Percentiles rank a stretch among this genome's conserved stretches.
phyloP scores from a whole-genome alignment of 2,888 invertebrate genomes.

The Notocelia uddmanniana region DNA sequence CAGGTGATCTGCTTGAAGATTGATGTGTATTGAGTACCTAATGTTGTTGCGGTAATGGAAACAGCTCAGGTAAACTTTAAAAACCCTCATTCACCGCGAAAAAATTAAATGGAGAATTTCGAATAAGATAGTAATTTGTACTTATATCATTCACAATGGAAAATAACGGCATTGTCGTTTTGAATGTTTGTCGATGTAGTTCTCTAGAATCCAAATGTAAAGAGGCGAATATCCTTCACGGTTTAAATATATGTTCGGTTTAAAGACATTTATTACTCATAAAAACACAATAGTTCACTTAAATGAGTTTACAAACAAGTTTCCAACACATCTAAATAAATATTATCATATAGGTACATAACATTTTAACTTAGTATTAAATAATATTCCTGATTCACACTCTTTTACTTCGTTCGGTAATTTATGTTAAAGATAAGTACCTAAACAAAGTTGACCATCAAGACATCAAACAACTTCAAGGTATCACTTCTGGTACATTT shows the following conservation, averaged over 20 bases:
- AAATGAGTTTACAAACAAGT: too few species aligned
- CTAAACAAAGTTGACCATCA: conserved; percentile 21
- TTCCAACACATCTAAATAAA: too few species aligned
- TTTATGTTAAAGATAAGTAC: too few species aligned
- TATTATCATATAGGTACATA: too few species aligned
- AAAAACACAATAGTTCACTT: too few species aligned
- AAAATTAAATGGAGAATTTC: neutral
- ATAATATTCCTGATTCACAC: too few species aligned
- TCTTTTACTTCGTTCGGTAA: too few species aligned
- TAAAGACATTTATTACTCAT: too few species aligned
- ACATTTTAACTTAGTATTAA: too few species aligned
- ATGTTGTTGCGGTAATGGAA: neutral
- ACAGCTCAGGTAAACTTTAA: neutral
- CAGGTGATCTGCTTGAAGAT: neutral
- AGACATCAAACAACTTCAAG: conserved; percentile 41
- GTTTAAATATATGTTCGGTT: too few species aligned
- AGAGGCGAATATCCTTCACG: neutral
- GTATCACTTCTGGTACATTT: conserved; percentile 52
- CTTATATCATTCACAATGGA: neutral
- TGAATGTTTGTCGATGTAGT: too few species aligned
- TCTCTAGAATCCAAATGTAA: neutral
- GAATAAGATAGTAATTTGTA: neutral
- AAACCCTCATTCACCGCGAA: neutral
- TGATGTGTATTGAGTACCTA: neutral
- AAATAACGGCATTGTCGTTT: neutral